Evolutionary conservation across 2,113 vertebrate genomes (phyloP), one percentile per base, ranked within the genome.

Genomic region (Perca flavescens): DNA sequence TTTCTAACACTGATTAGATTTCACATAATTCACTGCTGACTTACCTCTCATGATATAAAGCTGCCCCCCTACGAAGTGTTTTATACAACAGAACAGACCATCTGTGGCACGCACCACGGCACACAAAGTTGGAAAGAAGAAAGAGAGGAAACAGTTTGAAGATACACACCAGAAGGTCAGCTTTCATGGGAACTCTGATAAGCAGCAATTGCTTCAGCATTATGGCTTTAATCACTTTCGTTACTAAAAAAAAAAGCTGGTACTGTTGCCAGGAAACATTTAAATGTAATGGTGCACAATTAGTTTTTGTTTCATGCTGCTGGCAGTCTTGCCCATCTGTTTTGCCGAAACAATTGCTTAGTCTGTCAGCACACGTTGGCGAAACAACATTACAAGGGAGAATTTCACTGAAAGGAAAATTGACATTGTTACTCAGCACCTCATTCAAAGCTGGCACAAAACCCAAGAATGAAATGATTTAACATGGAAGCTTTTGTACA

Each of bases 31-130:
- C 5, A 6, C 47, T 72, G 52, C 57, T 28, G 60, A 96, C 97
- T 98, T 96, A 99, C 98, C 98, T 98, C 97, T 97, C 95, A 99
- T 99, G 96, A 99, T 97, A 97, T 99, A 99, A 95, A 99, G 97
- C 95, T 99, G 97, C 95, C 98, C 98, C 95, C 97, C 97, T 96
- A 99, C 97, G 94, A 99, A 97, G 96, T 98, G 97, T 96, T 99
- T 99, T 94, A 99, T 94, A 97, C 98, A 99, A 97, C 98, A 99
- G 96, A 98, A 99, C 95, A 99, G 96, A 96, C 97, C 97, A 40
- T 97, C 98, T 98, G 97, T 94, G 77, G 77, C 53, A 62, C n/a
- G 78, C 80, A 71, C 28, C 82, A 81, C 36, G 6, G 84, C 88
- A 91, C 87, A 90, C 70, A 79, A 69, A 40, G 62, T 72, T 65